These are phyloP conservation scores for Drosophila sucinea DNA, from an alignment of 1,140 invertebrate genomes.

Conservation along the genomic window DNA sequence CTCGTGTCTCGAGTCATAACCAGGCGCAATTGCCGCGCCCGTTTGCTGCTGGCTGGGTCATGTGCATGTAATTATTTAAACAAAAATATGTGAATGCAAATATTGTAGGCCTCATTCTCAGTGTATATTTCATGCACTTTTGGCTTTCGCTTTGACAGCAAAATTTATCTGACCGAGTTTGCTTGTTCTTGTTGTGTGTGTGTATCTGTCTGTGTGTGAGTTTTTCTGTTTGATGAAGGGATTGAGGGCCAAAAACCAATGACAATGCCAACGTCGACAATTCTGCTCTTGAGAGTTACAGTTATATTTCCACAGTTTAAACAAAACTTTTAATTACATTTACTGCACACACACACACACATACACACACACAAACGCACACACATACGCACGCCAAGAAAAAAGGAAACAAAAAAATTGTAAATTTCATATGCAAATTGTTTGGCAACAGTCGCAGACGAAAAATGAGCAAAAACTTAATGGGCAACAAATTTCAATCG, in stretches of 20 bases:
- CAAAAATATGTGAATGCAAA: constrained; percentile 78
- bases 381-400: constrained; percentile 19
- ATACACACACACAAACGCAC: constrained; percentile 35
- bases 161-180: constrained; percentile 72
- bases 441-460: constrained; percentile 41
- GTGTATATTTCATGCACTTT: constrained; percentile 73
- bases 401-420: constrained; percentile 28
- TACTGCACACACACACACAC: constrained; percentile 43
- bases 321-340: constrained; percentile 76
- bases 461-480: constrained; percentile 68
- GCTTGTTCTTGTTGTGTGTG: constrained; percentile 24
- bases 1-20: constrained; percentile 71
- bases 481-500: constrained; percentile 76
- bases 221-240: constrained; percentile 19
- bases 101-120: constrained; percentile 66
- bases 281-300: constrained; percentile 51
- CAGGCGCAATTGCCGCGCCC: constrained; percentile 20
- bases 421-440: constrained; percentile 77
- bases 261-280: constrained; percentile 33
- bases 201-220: background rate
- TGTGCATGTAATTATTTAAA: constrained; percentile 78
- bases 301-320: constrained; percentile 62
- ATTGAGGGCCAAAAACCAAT: constrained; percentile 29
- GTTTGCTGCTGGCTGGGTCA: constrained; percentile 50
- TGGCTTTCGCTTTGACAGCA: constrained; percentile 71